These are phyloP conservation scores for Platanista minor DNA, from an alignment of 2,113 vertebrate genomes.

Conservation along the genomic window DNA sequence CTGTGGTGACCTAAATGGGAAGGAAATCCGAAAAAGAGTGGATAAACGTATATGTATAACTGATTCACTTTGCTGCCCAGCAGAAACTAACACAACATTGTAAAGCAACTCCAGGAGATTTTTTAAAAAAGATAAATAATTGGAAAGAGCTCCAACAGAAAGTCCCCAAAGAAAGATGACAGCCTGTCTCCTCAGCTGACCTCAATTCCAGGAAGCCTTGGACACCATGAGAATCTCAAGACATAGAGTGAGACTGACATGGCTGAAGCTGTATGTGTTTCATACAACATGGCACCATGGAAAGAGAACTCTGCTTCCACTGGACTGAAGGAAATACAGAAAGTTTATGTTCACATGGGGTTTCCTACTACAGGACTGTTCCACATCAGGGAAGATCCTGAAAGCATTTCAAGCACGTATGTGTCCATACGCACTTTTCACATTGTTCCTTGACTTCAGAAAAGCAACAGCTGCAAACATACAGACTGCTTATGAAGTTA, in stretches of 20 bases:
- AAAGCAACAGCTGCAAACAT: neutral
- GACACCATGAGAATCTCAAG: neutral
- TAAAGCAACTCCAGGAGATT: too few species aligned
- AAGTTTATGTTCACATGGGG: accelerated
- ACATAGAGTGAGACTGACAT: neutral
- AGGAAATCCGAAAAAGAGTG: too few species aligned
- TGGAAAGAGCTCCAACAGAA: neutral
- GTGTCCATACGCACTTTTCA: neutral
- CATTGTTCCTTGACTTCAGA: neutral
- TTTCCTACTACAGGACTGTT: neutral
- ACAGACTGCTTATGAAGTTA: neutral
- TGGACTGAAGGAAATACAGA: neutral
- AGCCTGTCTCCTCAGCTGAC: neutral
- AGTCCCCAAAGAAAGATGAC: neutral
- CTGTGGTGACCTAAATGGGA: too few species aligned
- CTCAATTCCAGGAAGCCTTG: too few species aligned
- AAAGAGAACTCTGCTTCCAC: neutral
- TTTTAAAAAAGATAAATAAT: too few species aligned
- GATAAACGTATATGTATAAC: too few species aligned
- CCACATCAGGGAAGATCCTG: accelerated
- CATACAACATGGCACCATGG: neutral
- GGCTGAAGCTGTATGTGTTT: accelerated
- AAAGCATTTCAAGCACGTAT: accelerated
- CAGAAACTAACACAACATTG: too few species aligned
- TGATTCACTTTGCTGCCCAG: too few species aligned